phyloP scores from a whole-genome alignment of 2,797 vertebrate species.

The Macroramphosus scolopax region DNA sequence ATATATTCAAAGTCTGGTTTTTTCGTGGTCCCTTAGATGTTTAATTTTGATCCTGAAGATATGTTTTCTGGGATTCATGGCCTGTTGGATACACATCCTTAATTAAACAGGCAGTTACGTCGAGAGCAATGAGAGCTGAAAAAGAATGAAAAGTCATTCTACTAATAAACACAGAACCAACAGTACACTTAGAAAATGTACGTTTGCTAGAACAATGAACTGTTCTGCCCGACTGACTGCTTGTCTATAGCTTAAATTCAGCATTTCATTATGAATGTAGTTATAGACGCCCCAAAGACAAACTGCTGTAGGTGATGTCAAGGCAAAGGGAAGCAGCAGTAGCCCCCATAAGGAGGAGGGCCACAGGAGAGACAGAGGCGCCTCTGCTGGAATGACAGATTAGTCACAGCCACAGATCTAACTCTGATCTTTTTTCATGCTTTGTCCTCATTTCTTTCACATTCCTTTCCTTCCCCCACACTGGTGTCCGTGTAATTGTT shows the following conservation, averaged over 20 bases:
- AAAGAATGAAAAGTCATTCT: slow-evolving; percentile 6
- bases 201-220: slow-evolving; percentile 8
- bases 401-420: slow-evolving; percentile 75
- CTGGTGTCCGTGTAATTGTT: slow-evolving; percentile 79
- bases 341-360: too few relatives aligned
- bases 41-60: slow-evolving; percentile 31
- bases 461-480: slow-evolving; percentile 51
- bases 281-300: slow-evolving; percentile 28
- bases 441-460: slow-evolving; percentile 63
- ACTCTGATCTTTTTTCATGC: slow-evolving; percentile 67
- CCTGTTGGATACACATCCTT: slow-evolving; percentile 14
- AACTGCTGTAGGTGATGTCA: slow-evolving; percentile 40
- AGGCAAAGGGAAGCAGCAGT: slow-evolving; percentile 23
- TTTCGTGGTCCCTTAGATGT: slow-evolving; percentile 10
- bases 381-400: slow-evolving; percentile 64
- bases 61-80: slow-evolving; percentile 31
- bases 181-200: slow-evolving; percentile 6
- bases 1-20: slow-evolving; percentile 20
- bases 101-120: slow-evolving; percentile 33
- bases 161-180: slow-evolving; percentile 8
- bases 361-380: slow-evolving; percentile 51
- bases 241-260: slow-evolving; percentile 29
- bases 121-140: not conserved
- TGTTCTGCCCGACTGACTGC: slow-evolving; percentile 12
- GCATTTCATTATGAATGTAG: slow-evolving; percentile 44